phyloP scores from a whole-genome alignment of 2,888 invertebrate species.

The Noctua comes region DNA sequence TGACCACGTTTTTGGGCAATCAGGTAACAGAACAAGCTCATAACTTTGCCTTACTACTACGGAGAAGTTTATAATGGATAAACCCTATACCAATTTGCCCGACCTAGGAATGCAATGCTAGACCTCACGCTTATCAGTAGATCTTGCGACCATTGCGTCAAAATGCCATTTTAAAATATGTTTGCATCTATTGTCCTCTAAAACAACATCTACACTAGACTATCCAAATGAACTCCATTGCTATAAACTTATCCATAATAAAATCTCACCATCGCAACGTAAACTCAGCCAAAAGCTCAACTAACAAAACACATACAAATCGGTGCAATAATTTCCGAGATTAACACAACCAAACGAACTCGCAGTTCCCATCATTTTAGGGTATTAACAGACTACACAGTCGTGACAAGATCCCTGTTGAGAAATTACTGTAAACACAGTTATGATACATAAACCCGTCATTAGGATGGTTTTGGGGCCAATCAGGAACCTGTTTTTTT shows the following conservation, averaged over 20 bases:
- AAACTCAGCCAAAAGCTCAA: slow-evolving; percentile 33
- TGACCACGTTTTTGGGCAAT: no score
- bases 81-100: neutral
- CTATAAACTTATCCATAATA: neutral
- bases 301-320: slow-evolving; percentile 58
- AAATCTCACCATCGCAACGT: neutral
- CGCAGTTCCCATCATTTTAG: slow-evolving; percentile 65
- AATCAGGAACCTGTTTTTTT: slow-evolving; percentile 73
- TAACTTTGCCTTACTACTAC: no score
- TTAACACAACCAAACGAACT: slow-evolving; percentile 61
- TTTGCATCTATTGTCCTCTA: neutral
- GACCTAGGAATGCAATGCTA: neutral
- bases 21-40: no score
- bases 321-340: slow-evolving; percentile 64
- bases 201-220: neutral
- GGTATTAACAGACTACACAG: slow-evolving; percentile 66
- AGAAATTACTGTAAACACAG: slow-evolving; percentile 68
- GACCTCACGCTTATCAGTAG: neutral
- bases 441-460: slow-evolving; percentile 65
- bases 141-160: neutral
- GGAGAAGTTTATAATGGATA: neutral
- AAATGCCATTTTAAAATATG: neutral
- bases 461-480: slow-evolving; percentile 69
- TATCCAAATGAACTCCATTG: neutral
- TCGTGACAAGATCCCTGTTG: slow-evolving; percentile 70